Conservation (phyloP, 2,113 vertebrate genomes). For the Rhinichthys klamathensis region DNA sequence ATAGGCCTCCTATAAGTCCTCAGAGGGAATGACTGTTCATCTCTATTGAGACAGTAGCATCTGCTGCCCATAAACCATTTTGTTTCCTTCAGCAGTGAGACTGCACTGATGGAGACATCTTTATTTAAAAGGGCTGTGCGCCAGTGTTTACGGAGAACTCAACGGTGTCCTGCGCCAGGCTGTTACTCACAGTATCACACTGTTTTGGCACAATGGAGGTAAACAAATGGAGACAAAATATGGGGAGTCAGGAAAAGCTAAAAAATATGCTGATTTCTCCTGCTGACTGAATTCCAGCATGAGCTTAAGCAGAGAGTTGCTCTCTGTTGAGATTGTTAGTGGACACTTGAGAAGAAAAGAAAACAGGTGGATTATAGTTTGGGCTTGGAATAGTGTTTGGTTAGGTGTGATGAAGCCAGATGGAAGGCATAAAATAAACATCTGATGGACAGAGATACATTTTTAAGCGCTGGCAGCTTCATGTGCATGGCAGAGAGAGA, state of each 20-base stretch:
- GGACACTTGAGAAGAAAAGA: neutral
- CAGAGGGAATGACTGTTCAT: slow-evolving; percentile 3
- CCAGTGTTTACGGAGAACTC: slow-evolving; percentile 45
- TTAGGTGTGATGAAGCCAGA: slow-evolving; percentile 5
- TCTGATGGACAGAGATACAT: neutral
- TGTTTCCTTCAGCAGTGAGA: slow-evolving; percentile 25
- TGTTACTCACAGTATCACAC: slow-evolving; percentile 25
- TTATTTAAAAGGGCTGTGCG: slow-evolving; percentile 50
- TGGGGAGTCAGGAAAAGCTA: neutral
- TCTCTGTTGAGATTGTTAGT: slow-evolving; percentile 19
- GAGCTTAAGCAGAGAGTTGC: neutral
- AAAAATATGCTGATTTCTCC: neutral
- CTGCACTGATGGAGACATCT: slow-evolving; percentile 47
- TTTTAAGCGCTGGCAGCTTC: neutral
- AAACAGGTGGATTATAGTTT: slow-evolving; percentile 5
- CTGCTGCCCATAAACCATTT: slow-evolving; percentile 10
- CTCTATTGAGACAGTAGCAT: slow-evolving; percentile 35
- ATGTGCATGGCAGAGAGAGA: neutral
- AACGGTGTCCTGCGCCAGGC: slow-evolving; percentile 31
- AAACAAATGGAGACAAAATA: slow-evolving; percentile 51
- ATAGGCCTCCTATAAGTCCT: slow-evolving; percentile 30
- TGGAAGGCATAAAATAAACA: slow-evolving; percentile 32
- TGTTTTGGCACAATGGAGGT: slow-evolving; percentile 45
- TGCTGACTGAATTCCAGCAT: neutral
- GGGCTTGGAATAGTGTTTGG: neutral